Evolutionary conservation across 2,113 vertebrate genomes (phyloP).

Genomic region (Cyprinodon tularosa): DNA sequence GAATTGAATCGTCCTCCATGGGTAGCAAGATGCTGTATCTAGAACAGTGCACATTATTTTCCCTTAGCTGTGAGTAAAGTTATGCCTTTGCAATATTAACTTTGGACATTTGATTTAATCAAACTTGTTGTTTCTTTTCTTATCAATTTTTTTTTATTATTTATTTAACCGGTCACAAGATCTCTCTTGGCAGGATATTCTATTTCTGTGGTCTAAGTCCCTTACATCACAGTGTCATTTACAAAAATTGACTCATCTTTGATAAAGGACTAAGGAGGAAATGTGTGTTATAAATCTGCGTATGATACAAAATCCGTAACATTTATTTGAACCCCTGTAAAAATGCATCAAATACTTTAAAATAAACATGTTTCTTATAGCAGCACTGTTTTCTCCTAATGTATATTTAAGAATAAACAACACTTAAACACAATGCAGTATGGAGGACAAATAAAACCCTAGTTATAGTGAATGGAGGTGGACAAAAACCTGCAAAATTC

Average conservation of each 20-base stretch:
- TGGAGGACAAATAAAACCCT: background rate
- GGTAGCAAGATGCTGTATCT: background rate
- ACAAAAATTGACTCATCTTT: constrained; percentile 25
- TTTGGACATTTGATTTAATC: constrained; percentile 42
- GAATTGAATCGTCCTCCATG: no score
- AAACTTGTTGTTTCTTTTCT: constrained; percentile 50
- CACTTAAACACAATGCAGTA: background rate
- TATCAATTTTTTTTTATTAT: constrained; percentile 26
- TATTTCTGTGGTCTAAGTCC: constrained; percentile 49
- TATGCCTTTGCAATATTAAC: constrained; percentile 19
- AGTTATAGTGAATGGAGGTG: no score
- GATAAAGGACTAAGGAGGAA: constrained; percentile 8
- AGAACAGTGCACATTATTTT: background rate
- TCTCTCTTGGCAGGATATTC: constrained; percentile 48
- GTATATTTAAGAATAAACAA: background rate
- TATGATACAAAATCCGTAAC: background rate
- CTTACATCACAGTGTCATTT: constrained; percentile 49
- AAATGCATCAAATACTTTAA: background rate
- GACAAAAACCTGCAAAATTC: no score
- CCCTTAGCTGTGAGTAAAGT: constrained; percentile 1
- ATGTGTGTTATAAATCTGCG: constrained; percentile 11
- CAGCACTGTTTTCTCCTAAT: background rate
- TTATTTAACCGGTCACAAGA: constrained; percentile 43
- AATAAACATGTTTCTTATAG: background rate
- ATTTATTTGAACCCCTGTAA: background rate